Base-by-base conservation (phyloP, 2,888 invertebrate genomes). In the Melieria picta region DNA sequence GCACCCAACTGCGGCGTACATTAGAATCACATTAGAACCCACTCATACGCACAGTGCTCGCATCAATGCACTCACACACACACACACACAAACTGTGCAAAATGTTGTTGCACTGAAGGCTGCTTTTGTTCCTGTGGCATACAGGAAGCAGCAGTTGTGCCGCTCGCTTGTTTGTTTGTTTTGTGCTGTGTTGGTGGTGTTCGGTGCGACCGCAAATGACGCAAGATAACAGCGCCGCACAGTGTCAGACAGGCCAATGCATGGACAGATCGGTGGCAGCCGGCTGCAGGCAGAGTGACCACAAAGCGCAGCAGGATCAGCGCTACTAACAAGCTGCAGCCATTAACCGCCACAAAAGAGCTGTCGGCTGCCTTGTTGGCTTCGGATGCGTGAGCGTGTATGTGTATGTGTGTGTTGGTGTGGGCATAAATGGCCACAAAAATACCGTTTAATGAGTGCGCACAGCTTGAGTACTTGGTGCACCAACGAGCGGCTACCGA, bases 1-100 rank as follows among this genome's bases (percentile, higher is more conserved):
- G n/a, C 62, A 64, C 58, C 52, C 69, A 60, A 65, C 75, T 74
- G 75, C 60, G 73, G 58, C 62, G 75, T 74, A 75, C 79, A 84
- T 84, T 84, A 84, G 84, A 84, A 81, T 77, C 77, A 77, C 81
- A 84, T 84, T 84, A 84, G 84, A 79, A 77, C 80, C 82, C 81
- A 82, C 80, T 79, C 77, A 77, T 75, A 79, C 62, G 69, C 60
- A 67, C 67, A 67, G 61, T 67, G 52, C 11, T 16, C 45, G 67
- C 67, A 58, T 45, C 60, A 67, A 52, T 56, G 46, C 11, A 45
- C 45, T 45, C 48, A 42, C 50, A 50, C 66, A 50, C 66, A 50
- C 48, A 45, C 45, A 55, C 42, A 42, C 60, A 47, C 50, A 69
- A 69, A 62, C 55, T 69, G 69, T 69, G 69, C 69, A 69, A 62